Evolutionary conservation across 1,140 invertebrate species (phyloP), one percentile per base, ranked within the genome.

Genomic region (Trichogramma pretiosum): DNA sequence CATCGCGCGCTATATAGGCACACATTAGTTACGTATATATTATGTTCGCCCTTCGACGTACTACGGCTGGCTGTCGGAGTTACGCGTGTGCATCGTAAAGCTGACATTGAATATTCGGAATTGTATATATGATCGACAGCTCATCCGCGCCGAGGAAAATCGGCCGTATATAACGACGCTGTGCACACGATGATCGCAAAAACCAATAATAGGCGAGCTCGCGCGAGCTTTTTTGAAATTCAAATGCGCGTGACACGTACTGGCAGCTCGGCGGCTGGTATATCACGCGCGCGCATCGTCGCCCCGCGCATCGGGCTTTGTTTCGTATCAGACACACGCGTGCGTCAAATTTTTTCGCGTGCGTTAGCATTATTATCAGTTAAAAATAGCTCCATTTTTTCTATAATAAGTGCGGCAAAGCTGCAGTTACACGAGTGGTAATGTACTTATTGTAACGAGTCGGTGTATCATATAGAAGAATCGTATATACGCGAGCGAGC

Each of bases 351-450:
- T n/a, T n/a, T n/a, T n/a, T n/a, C n/a, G n/a, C n/a, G n/a, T n/a
- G n/a, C n/a, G n/a, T n/a, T n/a, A n/a, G n/a, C n/a, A n/a, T n/a
- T n/a, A n/a, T n/a, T n/a, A n/a, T n/a, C n/a, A n/a, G n/a, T n/a
- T n/a, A n/a, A n/a, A n/a, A n/a, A n/a, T n/a, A n/a, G n/a, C n/a
- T n/a, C n/a, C n/a, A n/a, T n/a, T n/a, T n/a, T n/a, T n/a, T n/a
- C n/a, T n/a, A n/a, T n/a, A n/a, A n/a, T n/a, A n/a, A n/a, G n/a
- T n/a, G 16, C 16, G 45, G 13, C 26, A 24, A 22, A 41, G 17
- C 37, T 24, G 37, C 5, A 52, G 55, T 56, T 46, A 54, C 59
- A 45, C 38, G 36, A 28, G 55, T 53, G 51, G 53, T 47, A 58
- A 50, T 50, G 48, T 37, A n/a, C n/a, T n/a, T n/a, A n/a, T n/a